phyloP scores from a whole-genome alignment of 2,113 vertebrate species.

The Sander lucioperca region DNA sequence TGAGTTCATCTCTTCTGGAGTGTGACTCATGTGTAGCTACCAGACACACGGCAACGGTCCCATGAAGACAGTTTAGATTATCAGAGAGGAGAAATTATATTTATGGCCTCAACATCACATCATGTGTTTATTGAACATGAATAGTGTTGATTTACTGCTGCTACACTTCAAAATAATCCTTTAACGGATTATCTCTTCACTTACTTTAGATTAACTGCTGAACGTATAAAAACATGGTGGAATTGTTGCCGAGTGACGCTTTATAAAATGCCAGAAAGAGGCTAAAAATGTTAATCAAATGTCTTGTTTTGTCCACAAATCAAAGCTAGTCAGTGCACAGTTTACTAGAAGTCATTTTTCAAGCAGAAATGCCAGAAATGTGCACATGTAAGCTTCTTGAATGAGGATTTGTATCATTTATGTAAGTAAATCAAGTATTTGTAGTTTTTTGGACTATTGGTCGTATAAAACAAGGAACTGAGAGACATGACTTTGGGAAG shows the following conservation, averaged over 20 bases:
- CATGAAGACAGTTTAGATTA: constrained; percentile 5
- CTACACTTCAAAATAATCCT: neutral
- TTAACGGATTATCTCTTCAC: neutral
- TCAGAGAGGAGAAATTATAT: neutral
- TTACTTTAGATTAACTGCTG: neutral
- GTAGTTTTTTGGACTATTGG: neutral
- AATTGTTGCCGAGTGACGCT: neutral
- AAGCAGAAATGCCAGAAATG: neutral
- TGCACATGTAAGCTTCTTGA: neutral
- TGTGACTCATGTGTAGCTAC: constrained; percentile 49
- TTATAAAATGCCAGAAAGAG: too few relatives aligned
- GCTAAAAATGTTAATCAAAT: too few relatives aligned
- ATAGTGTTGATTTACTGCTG: neutral
- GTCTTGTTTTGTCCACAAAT: too few relatives aligned
- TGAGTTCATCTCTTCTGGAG: constrained; percentile 40
- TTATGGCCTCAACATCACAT: neutral
- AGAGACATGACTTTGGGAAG: neutral
- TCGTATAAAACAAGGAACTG: neutral
- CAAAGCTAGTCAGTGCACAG: too few relatives aligned
- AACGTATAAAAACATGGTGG: too few relatives aligned
- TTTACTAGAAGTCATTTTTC: too few relatives aligned
- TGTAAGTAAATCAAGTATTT: too few relatives aligned
- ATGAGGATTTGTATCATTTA: neutral
- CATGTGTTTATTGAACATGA: neutral
- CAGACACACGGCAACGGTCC: constrained; percentile 12